Conservation (phyloP, 1,140 invertebrate genomes). For the Cylas formicarius region DNA sequence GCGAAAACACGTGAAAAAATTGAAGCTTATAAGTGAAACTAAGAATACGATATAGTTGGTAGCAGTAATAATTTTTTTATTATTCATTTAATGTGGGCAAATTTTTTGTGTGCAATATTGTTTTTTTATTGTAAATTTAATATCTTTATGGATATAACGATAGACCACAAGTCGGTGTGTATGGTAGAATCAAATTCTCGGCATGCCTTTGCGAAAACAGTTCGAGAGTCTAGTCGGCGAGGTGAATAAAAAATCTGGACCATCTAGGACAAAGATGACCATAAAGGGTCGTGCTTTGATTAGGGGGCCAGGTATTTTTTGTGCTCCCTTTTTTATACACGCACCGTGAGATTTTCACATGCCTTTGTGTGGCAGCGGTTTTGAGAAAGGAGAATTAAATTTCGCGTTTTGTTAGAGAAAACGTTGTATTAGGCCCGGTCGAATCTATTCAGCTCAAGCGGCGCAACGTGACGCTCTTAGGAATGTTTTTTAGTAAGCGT, state of each 20-base stretch:
- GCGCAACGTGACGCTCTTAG: constrained; percentile 15
- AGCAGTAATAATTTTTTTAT: too few species aligned
- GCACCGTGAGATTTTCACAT: constrained; percentile 18
- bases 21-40: too few species aligned
- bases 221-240: too few species aligned
- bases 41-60: too few species aligned
- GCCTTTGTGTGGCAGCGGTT: constrained; percentile 11
- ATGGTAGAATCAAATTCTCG: too few species aligned
- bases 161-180: too few species aligned
- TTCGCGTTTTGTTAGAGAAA: constrained; percentile 14
- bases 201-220: too few species aligned
- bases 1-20: too few species aligned
- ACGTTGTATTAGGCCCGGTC: constrained; percentile 9
- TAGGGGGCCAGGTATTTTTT: constrained; percentile 19
- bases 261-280: constrained; percentile 17
- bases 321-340: constrained; percentile 12
- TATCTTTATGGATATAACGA: too few species aligned
- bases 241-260: constrained; percentile 21
- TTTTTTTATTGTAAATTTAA: too few species aligned
- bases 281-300: constrained; percentile 18
- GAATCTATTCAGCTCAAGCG: constrained; percentile 8
- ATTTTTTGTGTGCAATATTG: too few species aligned
- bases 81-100: too few species aligned
- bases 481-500: constrained; percentile 6
- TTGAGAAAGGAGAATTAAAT: constrained; percentile 18